Evolutionary conservation across 2,888 invertebrate species (phyloP), one percentile per base, ranked within the genome.

Genomic region (Spodoptera littoralis): DNA sequence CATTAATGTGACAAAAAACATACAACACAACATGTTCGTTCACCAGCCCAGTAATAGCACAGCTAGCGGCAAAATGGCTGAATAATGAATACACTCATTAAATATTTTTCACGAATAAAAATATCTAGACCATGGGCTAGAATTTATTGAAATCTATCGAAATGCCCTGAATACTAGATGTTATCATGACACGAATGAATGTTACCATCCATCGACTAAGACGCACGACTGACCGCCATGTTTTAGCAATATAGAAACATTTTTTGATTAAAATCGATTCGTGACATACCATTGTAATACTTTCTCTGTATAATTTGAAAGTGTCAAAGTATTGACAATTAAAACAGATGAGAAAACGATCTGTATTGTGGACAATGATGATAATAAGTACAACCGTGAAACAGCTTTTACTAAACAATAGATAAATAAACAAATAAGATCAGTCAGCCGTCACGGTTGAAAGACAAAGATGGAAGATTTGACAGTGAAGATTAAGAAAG

Each of bases 391-490:
- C 59, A 81, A 55, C 77, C 83, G 78, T 82, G 79, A 82, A 84
- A 70, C 73, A 72, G 46, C 77, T 80, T 81, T 83, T 72, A 73
- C 76, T 73, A 80, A 76, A 83, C 82, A 85, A 84, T 81, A 78
- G 76, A 71, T 75, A 81, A 76, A 84, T 80, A 84, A 82, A 77
- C 80, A 84, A 84, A 84, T 76, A 76, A 77, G 76, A 70, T 65
- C 71, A 79, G 68, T 63, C 71, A 79, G 65, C 72, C 77, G 79
- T 80, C 83, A 84, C 79, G 81, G 63, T 58, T 48, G 43, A 30
- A 65, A 36, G 48, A 73, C 59, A 47, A 62, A 74, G 73, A 76
- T 55, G 62, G 57, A 51, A 56, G 58, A 51, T 69, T 65, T 51
- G 63, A 22, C 55, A 52, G 6, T 70, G 64, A 67, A 65, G 55